Percentiles rank a stretch among this genome's conserved stretches.
Conservation (phyloP, 2,797 vertebrate genomes). For the Vipera ursinii region DNA sequence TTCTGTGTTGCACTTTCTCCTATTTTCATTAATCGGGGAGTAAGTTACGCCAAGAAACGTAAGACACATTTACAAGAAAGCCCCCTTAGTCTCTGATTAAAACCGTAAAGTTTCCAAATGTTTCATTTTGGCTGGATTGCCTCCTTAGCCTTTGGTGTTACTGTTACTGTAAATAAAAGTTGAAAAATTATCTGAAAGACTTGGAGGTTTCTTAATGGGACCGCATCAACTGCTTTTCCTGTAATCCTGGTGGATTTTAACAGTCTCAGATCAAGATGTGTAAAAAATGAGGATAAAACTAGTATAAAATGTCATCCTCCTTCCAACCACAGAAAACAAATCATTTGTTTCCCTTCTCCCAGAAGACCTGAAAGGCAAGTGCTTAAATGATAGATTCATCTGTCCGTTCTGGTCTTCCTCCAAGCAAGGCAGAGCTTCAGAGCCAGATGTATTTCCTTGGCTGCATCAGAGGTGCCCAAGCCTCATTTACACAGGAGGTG, state of each 20-base stretch:
- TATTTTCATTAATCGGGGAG: not conserved
- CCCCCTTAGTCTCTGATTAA: not conserved
- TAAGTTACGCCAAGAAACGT: not conserved
- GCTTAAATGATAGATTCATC: constrained; percentile 26
- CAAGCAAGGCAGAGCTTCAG: constrained; percentile 11
- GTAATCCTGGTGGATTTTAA: not conserved
- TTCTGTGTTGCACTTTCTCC: not conserved
- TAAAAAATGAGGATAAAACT: not conserved
- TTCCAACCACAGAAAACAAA: constrained; percentile 29
- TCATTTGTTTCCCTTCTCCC: constrained; percentile 7
- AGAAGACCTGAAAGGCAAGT: constrained; percentile 27
- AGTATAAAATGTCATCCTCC: not conserved
- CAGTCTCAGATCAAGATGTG: not conserved
- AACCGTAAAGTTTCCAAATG: not conserved
- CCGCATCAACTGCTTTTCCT: not conserved
- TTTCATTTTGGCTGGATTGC: not conserved
- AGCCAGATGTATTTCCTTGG: constrained; percentile 39
- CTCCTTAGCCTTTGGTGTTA: not conserved
- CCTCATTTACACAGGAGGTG: constrained; percentile 10
- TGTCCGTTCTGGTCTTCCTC: constrained; percentile 29
- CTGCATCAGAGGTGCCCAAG: constrained; percentile 14
- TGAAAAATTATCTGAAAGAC: not conserved
- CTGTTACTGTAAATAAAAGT: not conserved
- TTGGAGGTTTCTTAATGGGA: not conserved
- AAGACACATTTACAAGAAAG: not conserved